phyloP scores from a whole-genome alignment of 2,888 invertebrate genomes.

The Hypercompe scribonia region DNA sequence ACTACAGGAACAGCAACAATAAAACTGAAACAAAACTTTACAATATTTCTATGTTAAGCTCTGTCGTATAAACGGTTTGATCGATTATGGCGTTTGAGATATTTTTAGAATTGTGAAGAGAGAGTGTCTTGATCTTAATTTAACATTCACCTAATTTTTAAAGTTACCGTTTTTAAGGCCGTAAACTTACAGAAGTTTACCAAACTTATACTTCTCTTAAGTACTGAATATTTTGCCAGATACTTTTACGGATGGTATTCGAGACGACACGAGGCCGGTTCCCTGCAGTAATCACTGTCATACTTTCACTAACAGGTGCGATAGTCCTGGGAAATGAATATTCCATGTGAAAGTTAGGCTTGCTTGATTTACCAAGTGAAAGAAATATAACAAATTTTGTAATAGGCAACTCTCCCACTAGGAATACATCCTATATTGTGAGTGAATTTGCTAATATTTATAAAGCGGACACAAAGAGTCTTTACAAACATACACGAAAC shows the following conservation, averaged over 20 bases:
- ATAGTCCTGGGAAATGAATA: slow-evolving; percentile 45
- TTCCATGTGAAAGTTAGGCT: slow-evolving; percentile 28
- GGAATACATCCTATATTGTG: no score
- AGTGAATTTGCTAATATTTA: no score
- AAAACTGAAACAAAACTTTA: no score
- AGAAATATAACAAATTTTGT: not conserved
- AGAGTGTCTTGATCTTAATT: no score
- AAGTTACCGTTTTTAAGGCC: not conserved
- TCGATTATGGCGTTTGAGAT: no score
- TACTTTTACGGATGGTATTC: slow-evolving; percentile 51
- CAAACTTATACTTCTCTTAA: slow-evolving; percentile 19
- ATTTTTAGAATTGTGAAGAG: no score
- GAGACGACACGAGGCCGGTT: slow-evolving; percentile 52
- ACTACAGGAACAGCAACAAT: no score
- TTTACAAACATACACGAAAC: no score
- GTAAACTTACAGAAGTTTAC: not conserved
- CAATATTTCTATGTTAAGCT: no score
- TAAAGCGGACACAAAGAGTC: no score
- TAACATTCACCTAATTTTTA: not conserved
- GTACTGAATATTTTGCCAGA: slow-evolving; percentile 32
- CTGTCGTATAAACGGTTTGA: no score
- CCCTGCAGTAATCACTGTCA: slow-evolving; percentile 48
- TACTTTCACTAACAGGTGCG: slow-evolving; percentile 41
- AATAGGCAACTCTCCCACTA: no score
- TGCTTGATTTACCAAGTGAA: slow-evolving; percentile 7